Base-by-base conservation (phyloP, 2,113 vertebrate species). In the Paracanthobrama guichenoti region DNA sequence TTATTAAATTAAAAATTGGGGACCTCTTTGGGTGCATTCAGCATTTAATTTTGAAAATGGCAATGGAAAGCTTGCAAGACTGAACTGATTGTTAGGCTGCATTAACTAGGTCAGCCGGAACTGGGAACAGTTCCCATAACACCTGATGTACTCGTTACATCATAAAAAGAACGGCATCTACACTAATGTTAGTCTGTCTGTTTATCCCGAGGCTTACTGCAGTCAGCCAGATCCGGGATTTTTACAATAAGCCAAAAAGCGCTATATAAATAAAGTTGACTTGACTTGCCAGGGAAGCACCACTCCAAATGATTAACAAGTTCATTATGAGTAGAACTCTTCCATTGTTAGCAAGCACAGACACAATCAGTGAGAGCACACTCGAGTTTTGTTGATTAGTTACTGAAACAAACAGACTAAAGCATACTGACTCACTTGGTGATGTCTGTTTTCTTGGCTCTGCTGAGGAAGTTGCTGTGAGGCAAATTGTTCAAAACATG, bases 1-100 rank as follows among this genome's bases (percentile, higher is more conserved):
- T n/a, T n/a, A n/a, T n/a, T n/a, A n/a, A n/a, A 24, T 75, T 2
- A 72, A 64, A 48, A 74, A 73, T 24, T 85, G 84, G 77, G 84
- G 71, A 5, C 84, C 79, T 16, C 79, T 81, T 28, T 86, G 71
- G 84, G 79, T 44, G 39, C 55, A 59, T 31, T 86, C 84, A 20
- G 28, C 57, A 24, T 75, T 86, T 82, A 18, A 46, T 28, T 82
- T 81, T 82, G 78, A 86, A 74, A 55, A 50, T 44, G 67, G 77
- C 42, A 81, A 81, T 81, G 84, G 42, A 72, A 53, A 59, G 28
- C 80, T 55, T 53, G 80, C 35, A 24, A 31, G 71, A 35, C n/a
- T n/a, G n/a, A n/a, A n/a, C n/a, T n/a, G n/a, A n/a, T n/a, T n/a
- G n/a, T n/a, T n/a, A n/a, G n/a, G n/a, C n/a, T n/a, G n/a, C n/a